Conservation (phyloP, 1,140 invertebrate genomes). For the Hycleus phaleratus region DNA sequence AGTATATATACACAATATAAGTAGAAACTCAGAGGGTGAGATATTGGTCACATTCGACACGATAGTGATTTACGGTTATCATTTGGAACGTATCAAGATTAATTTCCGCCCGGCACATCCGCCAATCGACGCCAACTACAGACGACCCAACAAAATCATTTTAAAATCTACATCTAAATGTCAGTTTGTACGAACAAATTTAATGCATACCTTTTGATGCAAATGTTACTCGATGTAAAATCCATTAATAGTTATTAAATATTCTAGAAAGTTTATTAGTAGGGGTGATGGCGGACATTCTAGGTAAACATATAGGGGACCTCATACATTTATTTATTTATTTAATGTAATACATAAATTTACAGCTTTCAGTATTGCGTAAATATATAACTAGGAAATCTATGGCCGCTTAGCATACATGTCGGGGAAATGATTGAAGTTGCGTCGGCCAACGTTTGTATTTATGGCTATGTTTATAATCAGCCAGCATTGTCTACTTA, state of each 20-base stretch:
- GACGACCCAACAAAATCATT: constrained; percentile 13
- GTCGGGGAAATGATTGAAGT: constrained; percentile 36
- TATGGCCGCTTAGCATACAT: constrained; percentile 20
- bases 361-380: constrained; percentile 24
- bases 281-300: constrained; percentile 9
- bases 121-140: constrained; percentile 10
- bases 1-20: too few relatives aligned
- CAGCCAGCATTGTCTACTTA: constrained; percentile 40
- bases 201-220: constrained; percentile 20
- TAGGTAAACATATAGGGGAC: constrained; percentile 5
- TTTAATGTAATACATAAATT: constrained; percentile 35
- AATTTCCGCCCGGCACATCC: constrained; percentile 13
- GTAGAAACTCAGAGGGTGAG: constrained; percentile 1
- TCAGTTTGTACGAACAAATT: constrained; percentile 15
- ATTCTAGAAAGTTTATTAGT: constrained; percentile 32
- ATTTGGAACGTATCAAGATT: constrained; percentile 16
- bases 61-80: constrained; percentile 16
- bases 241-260: constrained; percentile 33
- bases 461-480: constrained; percentile 40
- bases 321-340: constrained; percentile 27
- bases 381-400: constrained; percentile 19
- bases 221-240: constrained; percentile 20
- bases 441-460: constrained; percentile 33
- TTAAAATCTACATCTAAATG: constrained; percentile 16
- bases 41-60: constrained; percentile 16